Conservation (phyloP, 2,113 vertebrate genomes). For the Oreotrochilus melanogaster region DNA sequence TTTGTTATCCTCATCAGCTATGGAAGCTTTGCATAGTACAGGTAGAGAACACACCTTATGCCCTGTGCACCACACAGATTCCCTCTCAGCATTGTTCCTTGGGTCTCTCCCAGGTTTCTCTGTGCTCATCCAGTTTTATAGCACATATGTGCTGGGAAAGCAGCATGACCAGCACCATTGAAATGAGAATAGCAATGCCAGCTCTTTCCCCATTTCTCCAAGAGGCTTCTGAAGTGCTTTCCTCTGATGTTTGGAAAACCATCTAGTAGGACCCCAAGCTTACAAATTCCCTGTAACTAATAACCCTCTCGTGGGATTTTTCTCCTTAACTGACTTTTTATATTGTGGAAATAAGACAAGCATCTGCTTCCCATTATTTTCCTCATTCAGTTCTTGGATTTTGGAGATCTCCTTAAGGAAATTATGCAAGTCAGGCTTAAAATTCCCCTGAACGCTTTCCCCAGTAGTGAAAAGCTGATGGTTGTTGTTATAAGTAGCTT, state of each 20-base stretch:
- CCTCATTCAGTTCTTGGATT: background rate
- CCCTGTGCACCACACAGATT: background rate
- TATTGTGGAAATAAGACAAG: background rate
- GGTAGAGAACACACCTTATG: fast-evolving
- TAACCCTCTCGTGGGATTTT: background rate
- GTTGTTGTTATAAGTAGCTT: background rate
- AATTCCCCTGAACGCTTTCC: slow-evolving; percentile 6
- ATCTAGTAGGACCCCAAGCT: background rate
- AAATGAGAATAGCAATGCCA: background rate
- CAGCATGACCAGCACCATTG: background rate
- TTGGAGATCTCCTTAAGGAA: background rate
- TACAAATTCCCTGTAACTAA: background rate
- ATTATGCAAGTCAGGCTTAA: slow-evolving; percentile 33
- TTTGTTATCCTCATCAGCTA: background rate
- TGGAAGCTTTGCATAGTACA: background rate
- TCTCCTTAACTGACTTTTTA: background rate
- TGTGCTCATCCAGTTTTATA: background rate
- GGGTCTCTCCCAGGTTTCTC: background rate
- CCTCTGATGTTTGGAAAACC: background rate
- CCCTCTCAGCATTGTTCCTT: background rate
- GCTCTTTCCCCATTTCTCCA: background rate
- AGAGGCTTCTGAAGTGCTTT: background rate
- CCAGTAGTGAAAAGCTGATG: background rate
- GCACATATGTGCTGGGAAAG: background rate
- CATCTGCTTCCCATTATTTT: background rate